Evolutionary conservation across 2,797 vertebrate species (phyloP).

Genomic region (Semotilus atromaculatus): DNA sequence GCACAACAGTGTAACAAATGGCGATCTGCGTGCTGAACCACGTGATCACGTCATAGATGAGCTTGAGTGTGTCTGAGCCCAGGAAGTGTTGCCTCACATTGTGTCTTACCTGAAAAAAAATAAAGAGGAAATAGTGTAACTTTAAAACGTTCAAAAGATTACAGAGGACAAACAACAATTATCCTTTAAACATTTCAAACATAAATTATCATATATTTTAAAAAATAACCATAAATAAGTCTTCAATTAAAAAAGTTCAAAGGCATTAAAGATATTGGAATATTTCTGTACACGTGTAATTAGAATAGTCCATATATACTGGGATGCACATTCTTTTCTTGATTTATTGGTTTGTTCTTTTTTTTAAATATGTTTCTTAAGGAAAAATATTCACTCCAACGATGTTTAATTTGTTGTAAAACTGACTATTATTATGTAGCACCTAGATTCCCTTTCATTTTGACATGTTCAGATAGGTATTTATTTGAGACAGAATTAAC

Average conservation of each 20-base stretch:
- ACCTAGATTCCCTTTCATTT: not conserved
- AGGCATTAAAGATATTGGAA: not conserved
- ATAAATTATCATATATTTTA: not conserved
- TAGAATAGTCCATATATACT: not conserved
- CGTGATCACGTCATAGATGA: conserved; percentile 89
- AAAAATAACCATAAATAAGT: not conserved
- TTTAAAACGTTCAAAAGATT: not conserved
- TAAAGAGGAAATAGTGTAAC: not conserved
- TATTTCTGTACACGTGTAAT: not conserved
- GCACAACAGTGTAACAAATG: conserved; percentile 96
- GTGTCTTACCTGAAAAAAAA: conserved; percentile 84
- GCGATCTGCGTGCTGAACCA: conserved; percentile 92
- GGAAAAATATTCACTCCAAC: not conserved
- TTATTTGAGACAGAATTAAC: not conserved
- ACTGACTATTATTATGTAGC: not conserved
- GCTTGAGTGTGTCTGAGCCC: conserved; percentile 80
- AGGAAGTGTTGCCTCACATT: conserved; percentile 91
- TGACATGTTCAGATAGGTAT: not conserved
- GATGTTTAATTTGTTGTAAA: not conserved
- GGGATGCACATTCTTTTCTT: not conserved
- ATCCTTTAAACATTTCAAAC: not conserved
- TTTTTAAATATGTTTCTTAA: not conserved
- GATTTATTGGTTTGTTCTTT: not conserved
- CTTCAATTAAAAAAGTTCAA: not conserved
- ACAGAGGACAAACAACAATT: not conserved